Conservation (phyloP, 2,113 vertebrate genomes). For the Zapus hudsonius region DNA sequence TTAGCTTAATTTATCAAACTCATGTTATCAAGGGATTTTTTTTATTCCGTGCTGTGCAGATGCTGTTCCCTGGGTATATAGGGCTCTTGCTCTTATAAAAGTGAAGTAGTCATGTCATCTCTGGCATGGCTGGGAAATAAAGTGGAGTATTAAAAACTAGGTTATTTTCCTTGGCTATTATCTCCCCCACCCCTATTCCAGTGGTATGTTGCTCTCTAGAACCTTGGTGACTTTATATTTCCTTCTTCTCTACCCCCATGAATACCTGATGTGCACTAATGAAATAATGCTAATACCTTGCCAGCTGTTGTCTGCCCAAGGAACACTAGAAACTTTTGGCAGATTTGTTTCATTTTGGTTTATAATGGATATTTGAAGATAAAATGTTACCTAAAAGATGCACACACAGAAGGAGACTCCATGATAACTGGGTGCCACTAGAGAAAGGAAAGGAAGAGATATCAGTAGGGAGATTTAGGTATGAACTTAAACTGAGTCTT, state of each 20-base stretch:
- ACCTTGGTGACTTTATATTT: background rate
- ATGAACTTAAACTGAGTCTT: background rate
- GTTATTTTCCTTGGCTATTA: background rate
- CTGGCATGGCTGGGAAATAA: background rate
- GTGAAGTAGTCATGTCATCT: background rate
- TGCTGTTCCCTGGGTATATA: background rate
- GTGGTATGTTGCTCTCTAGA: background rate
- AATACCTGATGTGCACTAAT: background rate
- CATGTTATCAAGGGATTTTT: background rate
- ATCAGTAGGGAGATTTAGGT: background rate
- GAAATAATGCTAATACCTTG: background rate
- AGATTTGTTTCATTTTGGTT: background rate
- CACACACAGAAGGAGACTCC: background rate
- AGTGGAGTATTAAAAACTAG: background rate
- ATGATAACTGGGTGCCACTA: background rate
- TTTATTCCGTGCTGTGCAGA: background rate
- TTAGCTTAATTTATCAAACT: conserved; percentile 16
- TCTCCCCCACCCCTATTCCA: background rate
- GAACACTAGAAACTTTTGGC: background rate
- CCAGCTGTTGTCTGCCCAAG: background rate
- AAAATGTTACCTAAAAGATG: background rate
- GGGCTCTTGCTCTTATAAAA: background rate
- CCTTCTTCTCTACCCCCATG: background rate
- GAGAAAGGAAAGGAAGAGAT: background rate
- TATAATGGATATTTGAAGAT: background rate